Evolutionary conservation across 2,888 invertebrate genomes (phyloP), one percentile per base, ranked within the genome.

Genomic region (Lumbricus terrestris): DNA sequence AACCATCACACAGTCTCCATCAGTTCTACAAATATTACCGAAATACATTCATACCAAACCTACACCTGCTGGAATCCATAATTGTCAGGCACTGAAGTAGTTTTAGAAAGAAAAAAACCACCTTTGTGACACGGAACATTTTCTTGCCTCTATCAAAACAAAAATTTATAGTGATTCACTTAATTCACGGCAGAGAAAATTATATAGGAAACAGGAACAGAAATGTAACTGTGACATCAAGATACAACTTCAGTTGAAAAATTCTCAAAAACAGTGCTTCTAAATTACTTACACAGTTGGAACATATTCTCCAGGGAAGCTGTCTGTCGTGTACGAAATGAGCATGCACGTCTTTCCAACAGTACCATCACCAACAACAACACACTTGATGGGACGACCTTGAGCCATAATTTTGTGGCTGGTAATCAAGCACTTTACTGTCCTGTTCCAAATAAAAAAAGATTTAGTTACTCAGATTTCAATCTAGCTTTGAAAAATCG

Each of bases 331-430:
- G 93, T 96, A 96, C 23, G 96, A 96, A 91, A 96, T 96, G 42
- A 96, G 94, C 96, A 96, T 96, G 92, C 96, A 96, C 5, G 96
- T 96, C 93, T 96, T 96, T 42, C 96, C 96, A 29, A 96, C 96
- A 8, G 96, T 96, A 89, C 96, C 96, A 93, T 96, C 96, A 11
- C 96, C 96, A 34, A 96, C 96, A 23, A 96, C 96, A 38, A 96
- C 96, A 94, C 96, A 96, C 93, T 96, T 96, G 92, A 96, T 96
- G 91, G 96, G 96, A 91, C 95, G 93, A 89, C 94, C 94, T 82
- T 91, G 91, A 37, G 91, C 91, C 91, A 91, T 91, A 23, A 37
- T 90, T 47, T 18, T 42, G 40, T 34, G 35, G 90, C 88, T 69
- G 69, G n/a, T 13, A 69, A 69, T 85, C 85, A n/a, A 85, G 37